phyloP scores from a whole-genome alignment of 2,797 vertebrate species.

The Octomys mimax region DNA sequence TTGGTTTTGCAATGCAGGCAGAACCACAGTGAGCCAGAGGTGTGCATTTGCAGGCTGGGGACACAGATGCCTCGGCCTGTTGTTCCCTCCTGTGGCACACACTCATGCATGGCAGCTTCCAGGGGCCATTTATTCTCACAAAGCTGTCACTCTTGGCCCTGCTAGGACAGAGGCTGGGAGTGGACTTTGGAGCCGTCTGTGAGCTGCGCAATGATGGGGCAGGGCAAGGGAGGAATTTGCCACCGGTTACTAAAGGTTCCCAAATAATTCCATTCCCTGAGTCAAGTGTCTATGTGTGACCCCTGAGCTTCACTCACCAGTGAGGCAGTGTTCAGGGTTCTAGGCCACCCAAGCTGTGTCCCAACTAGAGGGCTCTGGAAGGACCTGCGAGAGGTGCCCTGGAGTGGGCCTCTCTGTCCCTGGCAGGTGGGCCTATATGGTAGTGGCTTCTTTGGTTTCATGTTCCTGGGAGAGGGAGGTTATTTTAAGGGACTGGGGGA shows the following conservation, averaged over 20 bases:
- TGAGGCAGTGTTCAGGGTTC: neutral
- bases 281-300: neutral
- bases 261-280: neutral
- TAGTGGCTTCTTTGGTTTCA: constrained; percentile 79
- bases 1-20: no score
- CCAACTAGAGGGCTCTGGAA: neutral
- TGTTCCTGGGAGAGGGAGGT: constrained; percentile 82
- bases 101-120: neutral
- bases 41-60: constrained; percentile 45
- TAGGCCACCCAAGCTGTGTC: neutral
- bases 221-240: neutral
- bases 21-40: constrained; percentile 55
- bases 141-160: neutral
- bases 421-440: constrained; percentile 60
- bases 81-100: constrained; percentile 5
- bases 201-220: neutral
- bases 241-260: neutral
- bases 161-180: neutral
- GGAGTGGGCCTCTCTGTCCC: constrained; percentile 7
- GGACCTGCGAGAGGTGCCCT: neutral
- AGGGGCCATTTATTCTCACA: neutral
- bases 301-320: neutral
- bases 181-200: constrained; percentile 38
- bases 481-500: constrained; percentile 80
- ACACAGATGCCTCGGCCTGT: neutral